Base-by-base conservation (phyloP, 1,140 invertebrate genomes). In the Parasteatoda tepidariorum region DNA sequence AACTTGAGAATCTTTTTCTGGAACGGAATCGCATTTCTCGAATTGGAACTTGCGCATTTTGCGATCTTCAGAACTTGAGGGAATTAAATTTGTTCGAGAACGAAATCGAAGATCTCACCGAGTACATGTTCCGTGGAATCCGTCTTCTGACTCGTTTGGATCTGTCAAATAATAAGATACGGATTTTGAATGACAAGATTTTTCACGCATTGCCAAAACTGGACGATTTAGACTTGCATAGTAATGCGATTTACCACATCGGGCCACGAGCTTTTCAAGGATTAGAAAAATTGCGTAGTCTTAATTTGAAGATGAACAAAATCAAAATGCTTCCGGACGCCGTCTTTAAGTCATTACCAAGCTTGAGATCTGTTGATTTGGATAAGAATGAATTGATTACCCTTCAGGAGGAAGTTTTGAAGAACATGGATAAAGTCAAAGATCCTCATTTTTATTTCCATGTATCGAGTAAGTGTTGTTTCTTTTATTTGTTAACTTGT, bases 21-120 rank as follows among this genome's bases (percentile, higher is more conserved):
- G 84, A 85, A 2, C 26, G 70, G 11, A 85, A 85, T 24, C 67
- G 82, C n/a, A 85, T 85, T 3, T 57, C 62, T 2, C 26, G 68
- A 7, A 66, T 81, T 6, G 70, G 82, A 41, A 28, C 15, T 1
- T 67, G 54, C 18, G 68, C 66, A 7, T 85, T 85, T 26, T 59
- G 66, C 9, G 26, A 67, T 2, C 24, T 85, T 18, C 71, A 78
- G 7, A 74, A 54, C 31, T 26, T 85, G 41, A 59, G 30, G 22
- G 84, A 85, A 31, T 22, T 85, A 13, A 54, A 67, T 6, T 22
- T 85, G 6, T 82, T 26, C 24, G 55, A 55, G 5, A 85, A 85
- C 22, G 11, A 61, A 11, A 66, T 85, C 0, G 41, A 31, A 0
- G 64, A 82, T 28, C 34, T 85, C 3, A 82, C 76, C 1, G 73